A percentile compares a stretch with the other conserved stretches of the same genome.
Evolutionary conservation across 2,888 invertebrate species (phyloP).

Genomic region (Drosophila robusta): DNA sequence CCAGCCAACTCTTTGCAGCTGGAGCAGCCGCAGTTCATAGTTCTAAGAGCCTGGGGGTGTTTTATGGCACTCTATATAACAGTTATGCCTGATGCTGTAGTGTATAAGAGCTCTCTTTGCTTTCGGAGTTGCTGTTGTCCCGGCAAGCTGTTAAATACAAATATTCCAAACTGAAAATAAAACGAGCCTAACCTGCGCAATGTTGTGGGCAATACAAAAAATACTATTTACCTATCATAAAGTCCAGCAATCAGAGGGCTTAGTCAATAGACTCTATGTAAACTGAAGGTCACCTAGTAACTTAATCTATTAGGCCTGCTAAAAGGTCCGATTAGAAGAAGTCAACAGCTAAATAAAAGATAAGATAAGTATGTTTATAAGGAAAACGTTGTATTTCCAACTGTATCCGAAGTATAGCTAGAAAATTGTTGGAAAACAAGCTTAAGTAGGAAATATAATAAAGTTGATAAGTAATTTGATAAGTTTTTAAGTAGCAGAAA

Average conservation of each 20-base stretch:
- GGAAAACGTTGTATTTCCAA: neutral
- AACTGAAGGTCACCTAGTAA: neutral
- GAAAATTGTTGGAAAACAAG: neutral
- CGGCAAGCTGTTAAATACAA: neutral
- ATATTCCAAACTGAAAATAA: neutral
- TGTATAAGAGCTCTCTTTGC: neutral
- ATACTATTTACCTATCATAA: neutral
- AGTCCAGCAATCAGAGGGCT: neutral
- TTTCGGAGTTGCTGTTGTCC: constrained; percentile 6
- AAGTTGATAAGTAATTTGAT: neutral
- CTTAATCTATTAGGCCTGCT: too few relatives aligned
- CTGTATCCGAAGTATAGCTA: neutral
- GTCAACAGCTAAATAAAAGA: neutral
- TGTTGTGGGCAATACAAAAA: neutral
- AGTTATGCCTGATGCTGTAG: neutral
- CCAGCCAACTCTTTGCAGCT: constrained; percentile 27
- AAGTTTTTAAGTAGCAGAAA: neutral
- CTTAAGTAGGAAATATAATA: neutral
- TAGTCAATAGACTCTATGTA: neutral
- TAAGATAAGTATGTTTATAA: neutral
- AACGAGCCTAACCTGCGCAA: neutral
- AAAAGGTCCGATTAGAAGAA: neutral
- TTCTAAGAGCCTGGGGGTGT: neutral
- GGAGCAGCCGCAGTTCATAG: constrained; percentile 23
- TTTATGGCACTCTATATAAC: constrained; percentile 30